Evolutionary conservation across 2,888 invertebrate genomes (phyloP), one percentile per base, ranked within the genome.

Genomic region (Melangyna quadrimaculata): DNA sequence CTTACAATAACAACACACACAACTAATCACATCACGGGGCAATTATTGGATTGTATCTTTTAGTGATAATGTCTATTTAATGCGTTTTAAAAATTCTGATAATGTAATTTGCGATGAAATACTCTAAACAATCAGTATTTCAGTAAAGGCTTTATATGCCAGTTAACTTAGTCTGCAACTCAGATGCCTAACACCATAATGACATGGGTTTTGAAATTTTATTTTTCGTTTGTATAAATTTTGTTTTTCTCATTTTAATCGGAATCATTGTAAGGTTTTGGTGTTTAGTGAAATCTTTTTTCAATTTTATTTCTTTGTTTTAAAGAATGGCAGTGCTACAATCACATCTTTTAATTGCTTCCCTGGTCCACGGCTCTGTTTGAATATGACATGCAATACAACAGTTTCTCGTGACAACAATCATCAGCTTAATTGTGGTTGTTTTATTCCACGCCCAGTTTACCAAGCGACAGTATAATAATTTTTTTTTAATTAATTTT

Each of bases 401-500:
- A 61, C 19, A 5, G 24, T 72, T 32, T 40, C 80, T 12, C 69
- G 75, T 32, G 72, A 77, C 14, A 72, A 65, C 3, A 59, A 57
- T 43, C 32, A 55, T 29, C 65, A 32, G 53, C 37, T 84, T 14
- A 79, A 84, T 59, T 71, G 70, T 14, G 78, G 74, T 19, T 84
- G 79, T 53, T 24, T 51, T n/a, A 0, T 79, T 37, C 71, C 83
- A 10, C 45, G 24, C 37, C 78, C 78, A 9, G 1, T 78, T 3
- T 69, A 63, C 48, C 45, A 78, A 37, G 8, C 73, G 1, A 55
- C 55, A 29, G 78, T 83, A n/a, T n/a, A 78, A 32, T 43, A n/a
- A n/a, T 10, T 1, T 27, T 10, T 10, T 17, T 14, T 24, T n/a
- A 12, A 32, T 29, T 5, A 10, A 8, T 17, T 29, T 19, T 0